Base-by-base conservation (phyloP, 2,797 vertebrate species). In the Siniperca undulata region DNA sequence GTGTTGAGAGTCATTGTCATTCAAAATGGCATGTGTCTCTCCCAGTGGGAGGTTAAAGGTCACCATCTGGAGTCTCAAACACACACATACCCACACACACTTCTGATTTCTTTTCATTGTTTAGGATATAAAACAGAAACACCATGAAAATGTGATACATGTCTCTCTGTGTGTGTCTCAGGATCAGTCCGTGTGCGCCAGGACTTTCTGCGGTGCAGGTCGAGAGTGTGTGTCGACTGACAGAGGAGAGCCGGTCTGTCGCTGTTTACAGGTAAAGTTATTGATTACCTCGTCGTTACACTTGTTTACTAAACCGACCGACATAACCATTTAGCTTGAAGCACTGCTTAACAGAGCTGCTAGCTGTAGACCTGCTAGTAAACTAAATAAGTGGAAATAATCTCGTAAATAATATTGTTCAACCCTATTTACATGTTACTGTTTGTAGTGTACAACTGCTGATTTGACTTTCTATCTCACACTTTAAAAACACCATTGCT, bases 181-280 rank as follows among this genome's bases (percentile, higher is more conserved):
- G 89, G 81, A 84, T 58, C 97, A 97, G 89, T 97, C 97, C 13
- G 96, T 97, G 87, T 99, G 98, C 87, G 96, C 96, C 87, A 97
- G 97, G 82, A 97, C 98, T 44, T 98, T 96, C 88, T 99, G 98
- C 4, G 97, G 98, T 68, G 97, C 97, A 1, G 98, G 98, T 19
- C 94, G 98, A 82, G 97, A 98, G 87, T 99, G 98, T 82, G 94
- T 97, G 0, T 96, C 97, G 66, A 97, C 97, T 0, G 97, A 97
- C 90, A 96, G 97, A 91, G 97, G 96, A 77, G 96, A 98, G 36
- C 97, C 97, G 22, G 96, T 96, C 38, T 99, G 98, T 84, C 95
- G 97, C 58, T 99, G 98, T 82, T 96, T 98, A 10, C 96, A 98
- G 96, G 98, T 98, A 88, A 22, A 58, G 2, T 34, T 0, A 46